These are phyloP conservation scores for Neuroscelio doddi DNA, from an alignment of 2,888 invertebrate genomes.

Conservation along the genomic window DNA sequence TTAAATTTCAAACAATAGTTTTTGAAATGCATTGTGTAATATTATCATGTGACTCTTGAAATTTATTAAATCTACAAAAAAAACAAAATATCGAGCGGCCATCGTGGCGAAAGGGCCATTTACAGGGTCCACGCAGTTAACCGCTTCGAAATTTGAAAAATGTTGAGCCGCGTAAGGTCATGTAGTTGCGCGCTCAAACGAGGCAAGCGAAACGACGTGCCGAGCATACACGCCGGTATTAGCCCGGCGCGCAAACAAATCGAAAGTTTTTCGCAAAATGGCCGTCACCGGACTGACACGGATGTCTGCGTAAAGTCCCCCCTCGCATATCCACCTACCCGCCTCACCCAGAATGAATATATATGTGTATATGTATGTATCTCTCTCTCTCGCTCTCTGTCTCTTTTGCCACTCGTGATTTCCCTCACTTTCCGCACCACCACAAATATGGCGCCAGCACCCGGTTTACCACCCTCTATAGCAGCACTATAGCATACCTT, in stretches of 20 bases:
- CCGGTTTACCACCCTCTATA: constrained; percentile 65
- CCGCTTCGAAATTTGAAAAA: constrained; percentile 38
- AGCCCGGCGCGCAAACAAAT: constrained; percentile 64
- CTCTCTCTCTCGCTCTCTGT: constrained; percentile 44
- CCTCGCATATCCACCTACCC: constrained; percentile 29
- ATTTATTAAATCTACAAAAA: neutral
- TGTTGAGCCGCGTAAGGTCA: constrained; percentile 26
- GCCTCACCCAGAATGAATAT: no score
- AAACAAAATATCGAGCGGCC: no score
- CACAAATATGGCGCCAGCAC: constrained; percentile 72
- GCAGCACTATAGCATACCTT: constrained; percentile 35
- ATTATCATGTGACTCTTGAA: no score
- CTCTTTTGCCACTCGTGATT: constrained; percentile 68
- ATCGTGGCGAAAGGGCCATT: constrained; percentile 21
- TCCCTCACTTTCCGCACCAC: constrained; percentile 69
- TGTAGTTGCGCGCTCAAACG: constrained; percentile 38
- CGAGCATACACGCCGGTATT: constrained; percentile 68
- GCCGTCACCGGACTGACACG: constrained; percentile 70
- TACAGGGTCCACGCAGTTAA: constrained; percentile 5
- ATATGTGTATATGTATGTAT: no score
- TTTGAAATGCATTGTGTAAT: no score
- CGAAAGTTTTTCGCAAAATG: constrained; percentile 72
- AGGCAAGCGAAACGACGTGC: constrained; percentile 55
- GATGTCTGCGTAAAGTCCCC: constrained; percentile 68
- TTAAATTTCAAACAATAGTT: no score